Evolutionary conservation across 1,140 invertebrate genomes (phyloP).

Genomic region (Lordiphosa stackelbergi): DNA sequence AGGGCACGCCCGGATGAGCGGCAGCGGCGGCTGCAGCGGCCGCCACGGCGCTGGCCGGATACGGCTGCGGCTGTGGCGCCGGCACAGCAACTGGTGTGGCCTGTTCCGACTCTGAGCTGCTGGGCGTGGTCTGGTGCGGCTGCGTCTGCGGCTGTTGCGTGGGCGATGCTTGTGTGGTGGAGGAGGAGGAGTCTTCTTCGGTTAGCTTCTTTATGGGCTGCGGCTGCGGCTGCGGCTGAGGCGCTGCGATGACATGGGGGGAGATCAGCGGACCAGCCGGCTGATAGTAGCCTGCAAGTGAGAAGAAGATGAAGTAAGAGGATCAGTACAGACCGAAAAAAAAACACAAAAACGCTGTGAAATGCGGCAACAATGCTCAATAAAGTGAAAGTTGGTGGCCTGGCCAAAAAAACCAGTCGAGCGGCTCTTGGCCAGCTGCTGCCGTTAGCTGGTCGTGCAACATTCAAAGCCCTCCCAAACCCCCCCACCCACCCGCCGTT

Average conservation of each 20-base stretch:
- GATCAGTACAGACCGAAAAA: slow-evolving; percentile 11
- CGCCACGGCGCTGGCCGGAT: slow-evolving; percentile 77
- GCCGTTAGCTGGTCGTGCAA: slow-evolving; percentile 61
- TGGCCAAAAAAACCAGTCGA: slow-evolving; percentile 62
- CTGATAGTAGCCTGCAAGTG: slow-evolving; percentile 88
- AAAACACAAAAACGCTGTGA: slow-evolving; percentile 16
- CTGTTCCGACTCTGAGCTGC: slow-evolving; percentile 55
- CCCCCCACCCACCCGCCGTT: slow-evolving; percentile 10
- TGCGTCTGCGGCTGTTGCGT: slow-evolving; percentile 31
- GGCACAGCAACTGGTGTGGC: slow-evolving; percentile 46
- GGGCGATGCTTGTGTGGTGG: slow-evolving; percentile 35
- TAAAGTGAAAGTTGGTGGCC: slow-evolving; percentile 66
- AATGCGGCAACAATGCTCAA: slow-evolving; percentile 60
- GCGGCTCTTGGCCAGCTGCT: slow-evolving; percentile 45
- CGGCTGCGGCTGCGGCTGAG: slow-evolving; percentile 49
- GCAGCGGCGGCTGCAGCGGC: slow-evolving; percentile 72
- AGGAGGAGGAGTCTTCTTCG: slow-evolving; percentile 54
- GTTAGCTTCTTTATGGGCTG: slow-evolving; percentile 40
- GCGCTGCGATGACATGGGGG: slow-evolving; percentile 79
- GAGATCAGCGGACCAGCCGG: slow-evolving; percentile 90
- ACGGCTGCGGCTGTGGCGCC: slow-evolving; percentile 77
- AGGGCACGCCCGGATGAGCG: slow-evolving; percentile 77
- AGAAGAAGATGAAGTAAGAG: slow-evolving; percentile 31
- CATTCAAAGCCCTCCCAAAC: background rate
- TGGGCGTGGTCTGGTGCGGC: slow-evolving; percentile 35